A percentile compares a stretch with the other conserved stretches of the same genome.
These are phyloP conservation scores for Eledona agricola DNA, from an alignment of 2,888 invertebrate species.

Conservation along the genomic window DNA sequence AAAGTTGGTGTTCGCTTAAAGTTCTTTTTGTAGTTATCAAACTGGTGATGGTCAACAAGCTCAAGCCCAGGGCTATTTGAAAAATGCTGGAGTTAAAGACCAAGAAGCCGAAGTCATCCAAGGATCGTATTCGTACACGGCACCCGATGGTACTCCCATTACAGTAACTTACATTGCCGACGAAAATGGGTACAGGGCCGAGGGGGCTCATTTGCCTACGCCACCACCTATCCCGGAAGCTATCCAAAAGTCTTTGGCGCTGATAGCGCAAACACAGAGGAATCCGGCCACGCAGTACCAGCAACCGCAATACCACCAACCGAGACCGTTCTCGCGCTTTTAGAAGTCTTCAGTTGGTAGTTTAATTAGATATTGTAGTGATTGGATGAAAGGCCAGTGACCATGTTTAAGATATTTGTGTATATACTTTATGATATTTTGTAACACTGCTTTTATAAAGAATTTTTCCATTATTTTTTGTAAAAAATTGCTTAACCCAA, in stretches of 20 bases:
- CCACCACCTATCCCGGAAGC: conserved; percentile 79
- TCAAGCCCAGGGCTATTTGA: conserved; percentile 79
- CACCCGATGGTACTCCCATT: conserved; percentile 67
- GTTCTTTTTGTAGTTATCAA: conserved; percentile 67
- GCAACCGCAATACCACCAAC: conserved; percentile 40
- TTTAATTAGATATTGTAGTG: not conserved
- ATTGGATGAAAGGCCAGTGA: conserved; percentile 20
- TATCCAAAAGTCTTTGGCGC: conserved; percentile 68
- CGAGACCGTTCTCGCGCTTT: conserved; percentile 36
- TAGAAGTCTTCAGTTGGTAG: conserved; percentile 5
- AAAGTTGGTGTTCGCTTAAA: conserved; percentile 17
- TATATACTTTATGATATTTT: conserved; percentile 19
- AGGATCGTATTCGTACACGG: conserved; percentile 69
- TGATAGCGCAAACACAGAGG: conserved; percentile 49
- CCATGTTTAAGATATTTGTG: conserved; percentile 15
- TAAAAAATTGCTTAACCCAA: no score
- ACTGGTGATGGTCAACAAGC: conserved; percentile 82
- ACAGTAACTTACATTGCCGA: conserved; percentile 76
- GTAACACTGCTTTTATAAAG: conserved; percentile 23
- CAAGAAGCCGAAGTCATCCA: conserved; percentile 78
- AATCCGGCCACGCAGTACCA: conserved; percentile 48
- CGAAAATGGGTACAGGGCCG: conserved; percentile 81
- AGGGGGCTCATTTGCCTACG: conserved; percentile 80
- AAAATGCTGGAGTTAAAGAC: conserved; percentile 74
- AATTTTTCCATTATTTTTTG: conserved; percentile 32